phyloP scores from a whole-genome alignment of 2,797 vertebrate species.

The Avahi laniger region DNA sequence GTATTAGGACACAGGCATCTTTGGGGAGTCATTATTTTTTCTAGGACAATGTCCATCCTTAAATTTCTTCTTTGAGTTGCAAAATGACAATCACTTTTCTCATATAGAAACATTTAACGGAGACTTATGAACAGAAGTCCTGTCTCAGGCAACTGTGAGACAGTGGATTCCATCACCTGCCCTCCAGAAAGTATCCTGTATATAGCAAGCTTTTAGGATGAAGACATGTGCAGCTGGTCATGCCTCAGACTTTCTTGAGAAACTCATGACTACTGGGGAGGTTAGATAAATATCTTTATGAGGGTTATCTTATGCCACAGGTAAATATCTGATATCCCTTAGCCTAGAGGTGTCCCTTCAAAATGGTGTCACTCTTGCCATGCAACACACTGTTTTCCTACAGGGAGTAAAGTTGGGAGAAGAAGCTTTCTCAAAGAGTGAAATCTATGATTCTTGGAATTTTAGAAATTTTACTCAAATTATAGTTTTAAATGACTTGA shows the following conservation, averaged over 20 bases:
- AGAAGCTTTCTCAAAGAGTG: neutral
- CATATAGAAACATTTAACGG: neutral
- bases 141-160: neutral
- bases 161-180: neutral
- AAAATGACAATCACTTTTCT: neutral
- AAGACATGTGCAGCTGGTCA: neutral
- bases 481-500: neutral
- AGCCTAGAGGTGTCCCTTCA: neutral
- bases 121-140: neutral
- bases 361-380: neutral
- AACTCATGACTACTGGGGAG: neutral
- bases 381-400: neutral
- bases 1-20: neutral
- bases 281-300: neutral
- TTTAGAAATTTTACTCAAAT: neutral
- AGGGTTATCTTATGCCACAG: neutral
- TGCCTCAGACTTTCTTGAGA: neutral
- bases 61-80: neutral
- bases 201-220: neutral
- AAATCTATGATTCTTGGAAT: neutral
- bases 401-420: neutral
- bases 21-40: neutral
- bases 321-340: fast-evolving
- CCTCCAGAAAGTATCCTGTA: neutral
- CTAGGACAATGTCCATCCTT: neutral